Evolutionary conservation across 2,797 vertebrate species (phyloP).

Genomic region (Odontamblyopus rebecca): DNA sequence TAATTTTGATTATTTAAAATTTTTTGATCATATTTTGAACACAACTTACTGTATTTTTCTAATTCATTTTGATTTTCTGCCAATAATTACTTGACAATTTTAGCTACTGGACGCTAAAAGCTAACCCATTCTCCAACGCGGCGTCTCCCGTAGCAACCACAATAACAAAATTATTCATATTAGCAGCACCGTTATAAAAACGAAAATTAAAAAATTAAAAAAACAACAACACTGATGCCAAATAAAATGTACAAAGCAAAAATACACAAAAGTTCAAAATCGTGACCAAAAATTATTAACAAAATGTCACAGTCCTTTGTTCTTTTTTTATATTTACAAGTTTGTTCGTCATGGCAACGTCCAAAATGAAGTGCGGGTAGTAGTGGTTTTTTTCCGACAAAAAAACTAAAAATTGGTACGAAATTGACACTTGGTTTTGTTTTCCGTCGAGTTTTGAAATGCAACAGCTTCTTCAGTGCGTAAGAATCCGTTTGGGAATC

Average conservation of each 20-base stretch:
- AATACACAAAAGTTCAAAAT: constrained; percentile 22
- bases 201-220: constrained; percentile 27
- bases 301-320: constrained; percentile 44
- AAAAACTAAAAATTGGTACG: background rate
- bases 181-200: constrained; percentile 49
- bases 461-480: background rate
- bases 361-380: background rate
- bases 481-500: background rate
- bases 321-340: constrained; percentile 8
- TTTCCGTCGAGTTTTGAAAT: background rate
- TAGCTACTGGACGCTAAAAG: background rate
- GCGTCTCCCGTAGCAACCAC: constrained; percentile 14
- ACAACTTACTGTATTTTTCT: background rate
- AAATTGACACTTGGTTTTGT: constrained; percentile 1
- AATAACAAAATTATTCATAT: constrained; percentile 18
- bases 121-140: constrained; percentile 31
- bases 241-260: constrained; percentile 38
- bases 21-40: too few species aligned
- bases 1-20: too few species aligned
- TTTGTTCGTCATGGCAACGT: background rate
- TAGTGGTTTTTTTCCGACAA: constrained; percentile 1
- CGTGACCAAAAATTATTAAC: constrained; percentile 42
- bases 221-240: constrained; percentile 25
- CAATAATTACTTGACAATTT: too few species aligned
- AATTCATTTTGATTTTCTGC: background rate